phyloP scores from a whole-genome alignment of 2,113 vertebrate species.

The Pteruthius melanotis region DNA sequence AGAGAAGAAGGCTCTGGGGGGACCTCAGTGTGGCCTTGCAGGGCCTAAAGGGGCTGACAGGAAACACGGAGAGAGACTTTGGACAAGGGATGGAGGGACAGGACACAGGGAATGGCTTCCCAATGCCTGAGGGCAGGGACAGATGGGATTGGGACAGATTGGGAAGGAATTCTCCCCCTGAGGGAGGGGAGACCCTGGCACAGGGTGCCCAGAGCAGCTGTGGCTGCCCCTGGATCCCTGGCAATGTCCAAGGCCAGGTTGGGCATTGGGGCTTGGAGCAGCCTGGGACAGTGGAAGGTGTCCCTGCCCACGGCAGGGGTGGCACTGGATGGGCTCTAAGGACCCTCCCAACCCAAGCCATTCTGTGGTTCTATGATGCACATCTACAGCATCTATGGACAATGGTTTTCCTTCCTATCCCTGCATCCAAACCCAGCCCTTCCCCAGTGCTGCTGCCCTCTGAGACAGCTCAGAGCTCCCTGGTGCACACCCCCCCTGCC shows the following conservation, averaged over 20 bases:
- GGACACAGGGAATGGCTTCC: not conserved
- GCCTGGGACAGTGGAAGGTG: not conserved
- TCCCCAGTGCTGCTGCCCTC: not conserved
- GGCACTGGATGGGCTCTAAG: not conserved
- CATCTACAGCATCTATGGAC: accelerated
- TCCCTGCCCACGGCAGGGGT: not conserved
- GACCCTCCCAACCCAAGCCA: not conserved
- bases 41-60: not conserved
- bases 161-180: not conserved
- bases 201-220: not conserved
- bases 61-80: not conserved
- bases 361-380: too few relatives aligned
- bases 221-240: not conserved
- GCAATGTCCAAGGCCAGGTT: accelerated
- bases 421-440: not conserved
- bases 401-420: not conserved
- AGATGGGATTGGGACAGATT: accelerated
- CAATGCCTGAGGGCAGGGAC: not conserved
- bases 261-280: not conserved
- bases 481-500: not conserved
- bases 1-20: not conserved
- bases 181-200: not conserved
- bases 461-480: not conserved
- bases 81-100: not conserved
- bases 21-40: not conserved